Conservation (phyloP, 2,113 vertebrate genomes). For the Carlito syrichta region DNA sequence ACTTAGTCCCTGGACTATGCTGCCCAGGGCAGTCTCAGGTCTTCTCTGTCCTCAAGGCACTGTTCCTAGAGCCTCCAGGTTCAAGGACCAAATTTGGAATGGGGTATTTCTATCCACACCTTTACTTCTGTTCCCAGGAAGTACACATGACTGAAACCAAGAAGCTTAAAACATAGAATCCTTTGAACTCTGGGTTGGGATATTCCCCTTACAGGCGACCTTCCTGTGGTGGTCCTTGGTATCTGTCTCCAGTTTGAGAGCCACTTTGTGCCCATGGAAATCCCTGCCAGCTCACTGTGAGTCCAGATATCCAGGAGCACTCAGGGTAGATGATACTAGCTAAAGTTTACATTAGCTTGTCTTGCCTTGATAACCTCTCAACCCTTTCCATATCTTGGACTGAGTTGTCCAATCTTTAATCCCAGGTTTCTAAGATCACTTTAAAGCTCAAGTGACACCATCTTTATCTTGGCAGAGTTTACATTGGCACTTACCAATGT, state of each 20-base stretch:
- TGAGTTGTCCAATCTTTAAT: neutral
- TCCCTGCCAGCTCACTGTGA: neutral
- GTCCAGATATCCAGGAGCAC: neutral
- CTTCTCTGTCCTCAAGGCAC: neutral
- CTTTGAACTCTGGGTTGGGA: neutral
- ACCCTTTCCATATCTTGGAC: neutral
- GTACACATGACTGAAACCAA: neutral
- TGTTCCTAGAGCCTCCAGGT: neutral
- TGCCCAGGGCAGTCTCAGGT: no score
- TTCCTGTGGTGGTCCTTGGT: accelerated
- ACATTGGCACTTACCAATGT: neutral
- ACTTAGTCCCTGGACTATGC: no score
- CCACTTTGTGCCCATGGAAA: neutral
- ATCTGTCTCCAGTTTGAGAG: neutral
- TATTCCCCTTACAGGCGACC: no score
- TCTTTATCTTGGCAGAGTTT: conserved; percentile 14
- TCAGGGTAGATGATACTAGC: neutral
- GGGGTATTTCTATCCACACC: neutral
- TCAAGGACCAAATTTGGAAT: neutral
- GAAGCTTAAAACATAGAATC: neutral
- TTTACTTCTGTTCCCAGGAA: conserved; percentile 7
- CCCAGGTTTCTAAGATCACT: neutral
- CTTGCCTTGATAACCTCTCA: conserved; percentile 10
- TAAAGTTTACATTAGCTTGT: neutral
- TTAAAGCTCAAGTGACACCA: neutral